These are phyloP conservation scores for Limnephilus marmoratus DNA, from an alignment of 2,888 invertebrate species.

Conservation along the genomic window DNA sequence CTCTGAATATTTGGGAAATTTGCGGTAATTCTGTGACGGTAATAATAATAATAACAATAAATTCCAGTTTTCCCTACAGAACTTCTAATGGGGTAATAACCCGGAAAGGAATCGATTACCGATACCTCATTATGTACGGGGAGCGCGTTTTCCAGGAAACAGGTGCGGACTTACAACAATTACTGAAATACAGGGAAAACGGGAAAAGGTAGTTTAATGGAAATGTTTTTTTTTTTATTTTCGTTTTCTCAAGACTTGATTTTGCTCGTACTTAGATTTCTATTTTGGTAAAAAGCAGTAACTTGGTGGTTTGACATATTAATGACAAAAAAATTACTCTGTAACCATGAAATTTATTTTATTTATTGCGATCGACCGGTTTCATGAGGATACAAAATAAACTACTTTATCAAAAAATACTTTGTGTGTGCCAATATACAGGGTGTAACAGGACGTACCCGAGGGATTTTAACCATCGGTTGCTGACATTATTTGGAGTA, in stretches of 20 bases:
- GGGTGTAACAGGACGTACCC: no score
- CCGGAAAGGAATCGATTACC: constrained; percentile 54
- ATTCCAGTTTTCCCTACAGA: constrained; percentile 43
- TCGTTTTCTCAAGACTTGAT: neutral
- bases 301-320: no score
- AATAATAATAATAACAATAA: constrained; percentile 49
- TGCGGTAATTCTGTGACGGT: neutral
- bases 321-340: no score
- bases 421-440: no score
- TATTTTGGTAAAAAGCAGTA: no score
- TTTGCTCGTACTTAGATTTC: neutral
- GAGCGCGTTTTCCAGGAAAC: neutral
- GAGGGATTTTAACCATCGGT: no score
- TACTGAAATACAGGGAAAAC: neutral
- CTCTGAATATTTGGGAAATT: neutral
- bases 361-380: no score
- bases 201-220: neutral
- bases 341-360: no score
- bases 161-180: neutral
- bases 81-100: constrained; percentile 52
- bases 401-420: no score
- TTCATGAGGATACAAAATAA: no score
- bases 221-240: neutral
- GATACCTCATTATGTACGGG: constrained; percentile 51
- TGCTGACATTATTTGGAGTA: no score